These are phyloP conservation scores for Malurus splendens DNA, from an alignment of 2,797 vertebrate species.

Conservation along the genomic window DNA sequence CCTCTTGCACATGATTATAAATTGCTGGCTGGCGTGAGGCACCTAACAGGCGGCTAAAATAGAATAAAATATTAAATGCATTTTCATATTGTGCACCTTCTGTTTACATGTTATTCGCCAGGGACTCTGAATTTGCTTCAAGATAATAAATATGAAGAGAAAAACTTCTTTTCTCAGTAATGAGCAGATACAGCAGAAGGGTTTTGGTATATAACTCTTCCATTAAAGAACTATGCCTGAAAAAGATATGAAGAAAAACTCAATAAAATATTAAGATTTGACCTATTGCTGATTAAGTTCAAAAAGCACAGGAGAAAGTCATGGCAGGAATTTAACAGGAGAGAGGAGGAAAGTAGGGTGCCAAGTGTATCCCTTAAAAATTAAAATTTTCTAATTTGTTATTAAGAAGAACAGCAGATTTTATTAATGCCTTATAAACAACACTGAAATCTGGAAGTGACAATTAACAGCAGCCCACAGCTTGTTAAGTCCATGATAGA, in stretches of 20 bases:
- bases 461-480: background rate
- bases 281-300: background rate
- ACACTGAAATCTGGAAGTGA: background rate
- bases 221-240: background rate
- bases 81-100: background rate
- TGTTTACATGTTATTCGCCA: background rate
- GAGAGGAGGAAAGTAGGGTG: background rate
- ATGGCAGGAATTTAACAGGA: background rate
- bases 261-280: background rate
- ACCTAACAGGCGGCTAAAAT: background rate
- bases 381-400: background rate
- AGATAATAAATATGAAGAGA: background rate
- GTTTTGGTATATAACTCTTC: background rate
- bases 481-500: conserved; percentile 19
- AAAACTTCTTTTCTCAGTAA: background rate
- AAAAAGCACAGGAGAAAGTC: background rate
- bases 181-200: background rate
- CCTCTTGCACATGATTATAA: background rate
- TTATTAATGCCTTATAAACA: conserved; percentile 1
- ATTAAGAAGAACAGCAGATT: background rate
- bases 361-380: background rate
- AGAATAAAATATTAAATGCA: background rate
- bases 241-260: background rate
- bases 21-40: background rate
- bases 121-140: background rate